Evolutionary conservation across 2,888 invertebrate species (phyloP), one percentile per base, ranked within the genome.

Genomic region (Polyploca ridens): DNA sequence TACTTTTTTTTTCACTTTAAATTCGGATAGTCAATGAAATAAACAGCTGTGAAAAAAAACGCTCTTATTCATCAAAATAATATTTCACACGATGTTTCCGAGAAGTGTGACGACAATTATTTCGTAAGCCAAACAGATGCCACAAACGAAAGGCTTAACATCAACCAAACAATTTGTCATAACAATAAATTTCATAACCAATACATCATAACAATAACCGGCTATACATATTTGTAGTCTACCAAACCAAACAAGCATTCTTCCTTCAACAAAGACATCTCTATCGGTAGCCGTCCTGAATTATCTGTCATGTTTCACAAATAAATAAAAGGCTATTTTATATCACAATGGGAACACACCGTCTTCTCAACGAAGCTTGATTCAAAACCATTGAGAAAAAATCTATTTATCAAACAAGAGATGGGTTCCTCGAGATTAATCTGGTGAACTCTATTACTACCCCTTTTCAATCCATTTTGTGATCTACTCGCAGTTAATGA

Each of bases 271-370:
- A 92, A 91, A 90, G 88, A 90, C 87, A 81, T 89, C 88, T 89
- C 82, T 86, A 91, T 92, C 91, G 88, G 93, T 91, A 93, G 93
- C 91, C 82, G 77, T 82, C 78, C 81, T 79, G 87, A 86, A 91
- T 91, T 91, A 90, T 91, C 86, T 87, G 88, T 90, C 90, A 87
- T 90, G 90, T 90, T 91, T 89, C 87, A 90, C 88, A 90, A 88
- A 93, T 89, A 93, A 91, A 92, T 90, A 91, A 86, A 27, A 83
- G 86, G 83, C 85, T 86, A 88, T 91, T 91, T 89, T 85, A 88
- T 89, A 86, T 85, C 77, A 93, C 91, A 93, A 93, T 89, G 79
- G 87, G 78, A 85, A 81, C 81, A 85, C 81, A 80, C 82, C 84
- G 77, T 80, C 83, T 83, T 81, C 81, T 81, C 81, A 83, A 77